phyloP scores from a whole-genome alignment of 2,888 invertebrate species.

The Anagyrus pseudococci region DNA sequence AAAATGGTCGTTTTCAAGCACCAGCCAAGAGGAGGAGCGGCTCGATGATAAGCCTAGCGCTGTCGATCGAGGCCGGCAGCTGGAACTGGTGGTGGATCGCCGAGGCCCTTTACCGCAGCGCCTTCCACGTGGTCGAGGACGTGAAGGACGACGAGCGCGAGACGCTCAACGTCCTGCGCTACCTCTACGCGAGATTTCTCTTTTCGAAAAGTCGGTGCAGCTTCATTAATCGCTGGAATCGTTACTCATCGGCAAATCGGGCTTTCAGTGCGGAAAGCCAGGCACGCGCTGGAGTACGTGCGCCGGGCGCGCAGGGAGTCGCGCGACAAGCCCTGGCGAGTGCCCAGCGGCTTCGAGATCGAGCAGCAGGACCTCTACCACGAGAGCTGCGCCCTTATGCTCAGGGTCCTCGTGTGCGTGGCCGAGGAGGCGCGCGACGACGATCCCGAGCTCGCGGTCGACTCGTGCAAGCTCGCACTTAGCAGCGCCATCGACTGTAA shows the following conservation, averaged over 20 bases:
- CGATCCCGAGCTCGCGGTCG: slow-evolving; percentile 40
- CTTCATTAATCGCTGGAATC: neutral
- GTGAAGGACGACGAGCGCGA: slow-evolving; percentile 37
- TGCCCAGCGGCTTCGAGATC: slow-evolving; percentile 39
- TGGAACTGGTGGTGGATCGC: slow-evolving; percentile 54
- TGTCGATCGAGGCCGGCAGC: slow-evolving; percentile 40
- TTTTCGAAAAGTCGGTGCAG: slow-evolving; percentile 43
- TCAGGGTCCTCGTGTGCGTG: slow-evolving; percentile 42
- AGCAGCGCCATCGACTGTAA: slow-evolving; percentile 17
- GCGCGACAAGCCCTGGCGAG: slow-evolving; percentile 43
- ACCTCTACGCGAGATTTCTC: slow-evolving; percentile 51
- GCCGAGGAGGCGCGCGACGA: slow-evolving; percentile 31
- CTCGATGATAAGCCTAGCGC: too few relatives aligned
- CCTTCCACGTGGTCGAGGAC: slow-evolving; percentile 38
- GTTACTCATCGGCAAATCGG: too few relatives aligned
- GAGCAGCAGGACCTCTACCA: slow-evolving; percentile 43
- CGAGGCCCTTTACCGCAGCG: slow-evolving; percentile 45
- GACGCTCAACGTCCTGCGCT: slow-evolving; percentile 43
- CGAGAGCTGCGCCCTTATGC: slow-evolving; percentile 46
- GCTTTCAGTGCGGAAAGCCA: slow-evolving; percentile 17
- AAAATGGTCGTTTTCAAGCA: neutral
- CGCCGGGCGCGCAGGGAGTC: slow-evolving; percentile 43
- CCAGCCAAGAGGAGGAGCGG: neutral
- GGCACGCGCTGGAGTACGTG: slow-evolving; percentile 42
- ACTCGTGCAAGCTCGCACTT: slow-evolving; percentile 40